Evolutionary conservation across 2,888 invertebrate genomes (phyloP), one percentile per base, ranked within the genome.

Genomic region (Melanotus villosus): DNA sequence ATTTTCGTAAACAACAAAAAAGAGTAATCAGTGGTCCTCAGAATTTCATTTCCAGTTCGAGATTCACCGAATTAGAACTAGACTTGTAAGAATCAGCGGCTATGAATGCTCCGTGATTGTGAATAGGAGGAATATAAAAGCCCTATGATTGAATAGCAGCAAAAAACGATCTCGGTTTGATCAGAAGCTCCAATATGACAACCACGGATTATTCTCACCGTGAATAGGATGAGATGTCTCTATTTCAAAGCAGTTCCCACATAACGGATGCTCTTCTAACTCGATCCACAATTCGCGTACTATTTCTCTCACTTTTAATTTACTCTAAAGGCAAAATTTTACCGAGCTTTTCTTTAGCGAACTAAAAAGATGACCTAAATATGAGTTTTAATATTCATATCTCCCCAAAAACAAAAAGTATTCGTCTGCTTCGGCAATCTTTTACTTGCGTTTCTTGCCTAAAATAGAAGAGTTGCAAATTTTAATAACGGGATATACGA

Each of bases 41-140:
- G 60, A 68, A 64, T 66, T 71, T 66, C 64, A 58, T 68, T 36
- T 64, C 34, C 50, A 71, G 41, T 26, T 30, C 26, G 38, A 70
- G 68, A 71, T 72, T 75, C 70, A 73, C 75, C 71, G 72, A 75
- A 75, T 77, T 74, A 75, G 72, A 68, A 67, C 70, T 71, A 73
- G 74, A 62, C 71, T 64, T 70, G 70, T 70, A 70, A 64, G 70
- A 72, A 75, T 74, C 73, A 71, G 72, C 71, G 59, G 72, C 72
- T 63, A 73, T 79, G 79, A 79, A 79, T 79, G 76, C 78, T 63
- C 63, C 66, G 71, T 80, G 80, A 80, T 80, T 80, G 78, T 77
- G 78, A 79, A 80, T 78, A 71, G 79, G 65, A 75, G 59, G 75
- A 72, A 73, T 73, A 77, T 77, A 78, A 80, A 79, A 76, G 76